Evolutionary conservation across 2,888 invertebrate species (phyloP).

Genomic region (Coelinius sp.): DNA sequence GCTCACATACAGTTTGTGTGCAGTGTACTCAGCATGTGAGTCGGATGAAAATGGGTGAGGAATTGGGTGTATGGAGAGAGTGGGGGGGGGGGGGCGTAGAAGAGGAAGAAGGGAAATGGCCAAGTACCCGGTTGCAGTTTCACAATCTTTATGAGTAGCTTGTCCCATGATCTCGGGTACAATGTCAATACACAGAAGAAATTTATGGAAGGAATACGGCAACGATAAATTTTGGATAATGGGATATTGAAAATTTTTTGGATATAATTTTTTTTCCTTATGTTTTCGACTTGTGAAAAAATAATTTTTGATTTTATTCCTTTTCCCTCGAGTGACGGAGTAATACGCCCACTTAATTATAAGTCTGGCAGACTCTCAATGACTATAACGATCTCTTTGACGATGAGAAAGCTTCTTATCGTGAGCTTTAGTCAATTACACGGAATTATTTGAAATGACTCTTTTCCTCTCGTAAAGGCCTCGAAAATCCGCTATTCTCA

Average conservation of each 20-base stretch:
- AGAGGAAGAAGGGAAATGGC: constrained; percentile 14
- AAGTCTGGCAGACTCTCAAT: neutral
- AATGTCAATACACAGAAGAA: constrained; percentile 22
- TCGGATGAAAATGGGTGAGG: neutral
- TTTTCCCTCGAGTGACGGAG: no score
- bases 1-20: constrained; percentile 16
- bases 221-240: constrained; percentile 23
- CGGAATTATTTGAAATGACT: constrained; percentile 20
- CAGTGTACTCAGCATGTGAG: neutral
- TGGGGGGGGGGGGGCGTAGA: neutral
- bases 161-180: constrained; percentile 16
- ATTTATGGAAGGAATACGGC: constrained; percentile 16
- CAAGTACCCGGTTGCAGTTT: constrained; percentile 25
- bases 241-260: constrained; percentile 20
- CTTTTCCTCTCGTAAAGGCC: neutral
- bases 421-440: constrained; percentile 3
- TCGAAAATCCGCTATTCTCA: constrained; percentile 13
- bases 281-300: neutral
- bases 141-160: constrained; percentile 25
- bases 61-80: neutral
- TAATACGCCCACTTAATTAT: neutral
- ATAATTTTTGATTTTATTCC: neutral
- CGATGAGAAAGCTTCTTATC: neutral
- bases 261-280: neutral
- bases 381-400: neutral